Evolutionary conservation across 2,797 vertebrate genomes (phyloP).

Genomic region (Chelonia mydas): DNA sequence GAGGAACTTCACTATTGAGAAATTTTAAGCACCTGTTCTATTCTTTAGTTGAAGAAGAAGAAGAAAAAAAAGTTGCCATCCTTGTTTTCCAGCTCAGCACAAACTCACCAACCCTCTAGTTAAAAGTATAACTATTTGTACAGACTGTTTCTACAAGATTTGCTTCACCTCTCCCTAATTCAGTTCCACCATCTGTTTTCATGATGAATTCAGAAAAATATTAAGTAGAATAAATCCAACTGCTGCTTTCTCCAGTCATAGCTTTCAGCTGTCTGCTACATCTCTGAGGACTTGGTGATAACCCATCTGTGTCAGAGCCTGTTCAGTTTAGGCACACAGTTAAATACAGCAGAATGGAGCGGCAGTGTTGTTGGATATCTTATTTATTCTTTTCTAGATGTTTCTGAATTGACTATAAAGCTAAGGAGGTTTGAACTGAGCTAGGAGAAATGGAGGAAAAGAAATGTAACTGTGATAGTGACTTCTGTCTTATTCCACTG

Average conservation of each 20-base stretch:
- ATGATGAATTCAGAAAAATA: neutral
- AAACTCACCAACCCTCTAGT: neutral
- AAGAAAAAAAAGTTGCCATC: neutral
- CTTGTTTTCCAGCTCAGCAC: neutral
- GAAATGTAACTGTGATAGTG: neutral
- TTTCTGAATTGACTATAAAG: neutral
- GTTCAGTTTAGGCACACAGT: neutral
- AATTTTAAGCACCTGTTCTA: neutral
- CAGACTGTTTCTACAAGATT: rapidly evolving
- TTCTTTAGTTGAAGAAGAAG: neutral
- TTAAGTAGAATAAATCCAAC: neutral
- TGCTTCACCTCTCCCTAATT: neutral
- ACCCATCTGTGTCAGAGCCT: neutral
- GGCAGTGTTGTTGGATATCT: neutral
- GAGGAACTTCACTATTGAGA: neutral
- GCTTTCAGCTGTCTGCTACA: neutral
- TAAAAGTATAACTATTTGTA: neutral
- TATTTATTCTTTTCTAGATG: neutral
- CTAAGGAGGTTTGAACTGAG: neutral
- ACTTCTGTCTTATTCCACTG: neutral
- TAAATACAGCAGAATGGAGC: neutral
- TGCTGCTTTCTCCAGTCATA: neutral
- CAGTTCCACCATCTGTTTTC: neutral
- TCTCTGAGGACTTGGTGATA: neutral
- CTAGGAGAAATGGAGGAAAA: neutral